These are phyloP conservation scores for Sebastes dallii DNA, from an alignment of 2,797 vertebrate genomes.

Conservation along the genomic window DNA sequence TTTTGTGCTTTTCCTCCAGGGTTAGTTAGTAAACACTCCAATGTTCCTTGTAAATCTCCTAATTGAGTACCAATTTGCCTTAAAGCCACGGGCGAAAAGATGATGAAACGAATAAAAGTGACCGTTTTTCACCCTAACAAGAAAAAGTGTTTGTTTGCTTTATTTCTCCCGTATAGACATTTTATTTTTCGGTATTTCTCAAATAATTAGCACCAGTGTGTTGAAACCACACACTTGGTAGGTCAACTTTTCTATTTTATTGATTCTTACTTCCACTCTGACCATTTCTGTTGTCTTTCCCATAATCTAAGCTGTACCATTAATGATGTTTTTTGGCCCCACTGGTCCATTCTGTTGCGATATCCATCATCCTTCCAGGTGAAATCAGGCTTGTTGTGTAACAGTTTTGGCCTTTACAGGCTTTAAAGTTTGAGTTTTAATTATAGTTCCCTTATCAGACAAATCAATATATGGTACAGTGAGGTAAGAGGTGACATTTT, in stretches of 20 bases:
- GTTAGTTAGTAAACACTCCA: background rate
- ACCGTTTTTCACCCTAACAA: background rate
- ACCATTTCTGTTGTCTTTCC: background rate
- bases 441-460: background rate
- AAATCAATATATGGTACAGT: background rate
- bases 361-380: background rate
- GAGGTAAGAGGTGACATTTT: background rate
- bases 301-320: background rate
- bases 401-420: background rate
- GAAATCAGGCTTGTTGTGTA: background rate
- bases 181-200: background rate
- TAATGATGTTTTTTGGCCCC: background rate
- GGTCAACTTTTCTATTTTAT: background rate
- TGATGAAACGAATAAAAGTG: background rate
- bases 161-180: background rate
- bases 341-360: background rate
- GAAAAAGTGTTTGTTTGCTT: background rate
- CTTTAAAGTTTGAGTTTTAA: background rate
- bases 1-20: conserved; percentile 1
- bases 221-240: background rate
- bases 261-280: background rate
- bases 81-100: background rate
- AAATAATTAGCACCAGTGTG: background rate
- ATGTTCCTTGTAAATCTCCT: conserved; percentile 4
- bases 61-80: conserved; percentile 27